Base-by-base conservation (phyloP, 1,140 invertebrate genomes). In the Ceratosolen solmsi region DNA sequence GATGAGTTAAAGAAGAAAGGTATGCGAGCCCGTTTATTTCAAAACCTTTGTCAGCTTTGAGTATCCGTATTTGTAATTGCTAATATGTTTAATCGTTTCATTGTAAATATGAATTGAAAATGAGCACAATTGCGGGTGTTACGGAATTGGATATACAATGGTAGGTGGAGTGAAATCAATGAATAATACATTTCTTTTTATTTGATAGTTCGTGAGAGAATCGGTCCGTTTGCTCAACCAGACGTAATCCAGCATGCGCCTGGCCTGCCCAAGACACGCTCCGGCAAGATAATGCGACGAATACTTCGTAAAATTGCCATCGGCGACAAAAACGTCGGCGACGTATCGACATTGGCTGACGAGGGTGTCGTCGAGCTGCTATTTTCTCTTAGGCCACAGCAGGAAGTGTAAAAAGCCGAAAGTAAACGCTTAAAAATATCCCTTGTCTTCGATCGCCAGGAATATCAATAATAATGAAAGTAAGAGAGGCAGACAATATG, bases 271-370 rank as follows among this genome's bases (percentile, higher is more conserved):
- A 99, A 99, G 92, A 99, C 99, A 0, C 94, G 98, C 56, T 99
- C 98, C 2, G 99, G 99, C 4, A 99, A 99, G 92, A 99, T 99
- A 65, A 99, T 99, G 97, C 94, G 99, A 63, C 93, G 99, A 84
- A 95, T 99, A 73, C 91, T 99, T 41, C 93, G 98, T 71, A 99
- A 99, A 93, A 95, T 99, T 17, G 98, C 98, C 0, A 92, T 96
- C 0, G 96, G 96, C 60, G 97, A 98, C 86, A 92, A 91, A 49
- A 95, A 99, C 84, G 94, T 99, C 70, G 99, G 98, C 8, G 98
- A 99, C 89, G 95, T 95, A 0, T 97, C 97, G 17, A 99, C 98
- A 0, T 91, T 99, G 79, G 97, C 97, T 46, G 98, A 99, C 87
- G 96, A 97, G 82, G 92, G 91, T 7, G 94, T 99, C 80, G 95